Base-by-base conservation (phyloP, 2,797 vertebrate species). In the Netta rufina region DNA sequence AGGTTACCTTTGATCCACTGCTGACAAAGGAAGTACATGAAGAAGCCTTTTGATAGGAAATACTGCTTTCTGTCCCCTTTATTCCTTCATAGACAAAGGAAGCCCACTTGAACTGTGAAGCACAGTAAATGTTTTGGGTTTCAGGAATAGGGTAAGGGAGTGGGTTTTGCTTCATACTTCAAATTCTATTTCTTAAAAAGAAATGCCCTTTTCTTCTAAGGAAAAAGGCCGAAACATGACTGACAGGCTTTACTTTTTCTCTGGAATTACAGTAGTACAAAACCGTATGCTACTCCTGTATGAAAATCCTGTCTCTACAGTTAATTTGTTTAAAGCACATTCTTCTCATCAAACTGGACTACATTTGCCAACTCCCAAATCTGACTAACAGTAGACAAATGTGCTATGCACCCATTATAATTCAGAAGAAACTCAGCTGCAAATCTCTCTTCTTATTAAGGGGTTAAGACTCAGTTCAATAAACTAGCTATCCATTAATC, bases 1-100 rank as follows among this genome's bases (percentile, higher is more conserved):
- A 87, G 1, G 81, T 93, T 97, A 95, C 96, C 91, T 95, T 92
- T 96, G 91, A 93, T 94, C 65, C 32, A n/a, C 39, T 84, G 19
- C 51, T 94, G 85, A 94, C 90, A 96, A 95, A 92, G 54, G 24
- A 83, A 87, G 58, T 32, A 77, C 25, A 83, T 80, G 78, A 95
- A 95, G 91, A 96, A 92, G 86, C 51, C 88, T 94, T 96, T 90
- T 89, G 88, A 94, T 15, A 84, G 39, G 49, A 57, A 91, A 84
- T 60, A 75, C 61, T 24, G 43, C 16, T 0, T 2, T 62, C 87
- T 89, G 78, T 67, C 30, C 36, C 93, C 78, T 93, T 94, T 85
- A 51, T 92, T 89, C 30, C 75, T 69, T 71, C 53, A 65, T 2
- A 89, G 61, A 92, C 70, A 95, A 96, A 94, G 60, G 61, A 90